Conservation (phyloP, 2,797 vertebrate species). For the Sebastes oblongus region DNA sequence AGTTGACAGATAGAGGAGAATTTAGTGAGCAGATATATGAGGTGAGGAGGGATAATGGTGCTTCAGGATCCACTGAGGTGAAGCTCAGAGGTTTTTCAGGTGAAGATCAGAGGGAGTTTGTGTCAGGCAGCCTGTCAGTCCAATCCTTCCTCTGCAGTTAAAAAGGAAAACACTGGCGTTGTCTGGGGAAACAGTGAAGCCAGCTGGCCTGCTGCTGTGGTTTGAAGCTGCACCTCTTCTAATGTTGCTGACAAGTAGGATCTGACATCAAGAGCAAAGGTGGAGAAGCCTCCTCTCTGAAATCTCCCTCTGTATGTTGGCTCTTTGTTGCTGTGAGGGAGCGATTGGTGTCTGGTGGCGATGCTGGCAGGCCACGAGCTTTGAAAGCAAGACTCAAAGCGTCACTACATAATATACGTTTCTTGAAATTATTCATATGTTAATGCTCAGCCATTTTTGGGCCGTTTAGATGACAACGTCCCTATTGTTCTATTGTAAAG, state of each 20-base stretch:
- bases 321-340: neutral
- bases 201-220: slow-evolving; percentile 9
- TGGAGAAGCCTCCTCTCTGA: neutral
- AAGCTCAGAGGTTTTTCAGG: neutral
- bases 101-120: slow-evolving; percentile 10
- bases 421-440: neutral
- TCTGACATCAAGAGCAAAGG: slow-evolving; percentile 22
- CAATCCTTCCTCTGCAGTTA: neutral
- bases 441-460: neutral
- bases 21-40: neutral
- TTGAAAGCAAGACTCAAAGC: neutral
- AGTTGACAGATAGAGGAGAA: neutral
- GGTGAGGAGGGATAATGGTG: neutral
- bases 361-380: neutral
- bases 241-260: slow-evolving; percentile 1
- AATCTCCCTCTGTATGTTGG: neutral
- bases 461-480: neutral
- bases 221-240: neutral
- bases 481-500: neutral
- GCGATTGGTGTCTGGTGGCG: neutral
- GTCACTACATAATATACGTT: neutral
- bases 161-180: neutral
- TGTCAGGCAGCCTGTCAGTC: slow-evolving; percentile 13
- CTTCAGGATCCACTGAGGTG: neutral
- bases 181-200: neutral